Conservation (phyloP, 1,140 invertebrate genomes). For the Neelides sp. region DNA sequence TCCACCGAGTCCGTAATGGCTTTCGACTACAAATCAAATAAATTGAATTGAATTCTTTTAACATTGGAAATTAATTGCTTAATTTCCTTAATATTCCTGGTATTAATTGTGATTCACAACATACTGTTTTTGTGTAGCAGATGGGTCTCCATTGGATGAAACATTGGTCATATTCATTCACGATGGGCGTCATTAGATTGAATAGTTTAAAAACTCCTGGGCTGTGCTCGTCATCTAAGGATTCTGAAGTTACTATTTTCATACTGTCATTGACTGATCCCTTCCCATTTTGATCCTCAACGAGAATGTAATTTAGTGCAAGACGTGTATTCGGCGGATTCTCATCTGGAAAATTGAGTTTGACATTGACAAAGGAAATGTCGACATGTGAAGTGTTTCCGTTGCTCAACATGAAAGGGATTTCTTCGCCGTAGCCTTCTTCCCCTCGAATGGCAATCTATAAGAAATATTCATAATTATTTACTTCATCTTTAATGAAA, state of each 20-base stretch:
- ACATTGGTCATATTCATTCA: constrained; percentile 14
- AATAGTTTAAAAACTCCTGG: constrained; percentile 27
- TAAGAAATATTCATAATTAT: background rate
- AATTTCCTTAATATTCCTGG: too few species aligned
- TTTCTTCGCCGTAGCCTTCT: constrained; percentile 23
- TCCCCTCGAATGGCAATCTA: constrained; percentile 17
- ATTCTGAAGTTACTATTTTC: background rate
- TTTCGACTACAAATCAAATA: too few species aligned
- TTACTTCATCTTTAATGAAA: background rate
- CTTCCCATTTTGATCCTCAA: constrained; percentile 14
- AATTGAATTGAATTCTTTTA: too few species aligned
- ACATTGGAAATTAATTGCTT: too few species aligned
- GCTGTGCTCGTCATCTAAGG: constrained; percentile 27
- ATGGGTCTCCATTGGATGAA: constrained; percentile 29
- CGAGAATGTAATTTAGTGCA: constrained; percentile 20
- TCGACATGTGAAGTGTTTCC: constrained; percentile 27
- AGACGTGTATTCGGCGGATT: constrained; percentile 14
- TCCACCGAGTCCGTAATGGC: constrained; percentile 26
- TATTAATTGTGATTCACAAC: too few species aligned
- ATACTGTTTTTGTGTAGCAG: constrained; percentile 15
- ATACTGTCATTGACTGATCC: background rate
- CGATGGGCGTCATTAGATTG: constrained; percentile 16
- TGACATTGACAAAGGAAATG: constrained; percentile 22
- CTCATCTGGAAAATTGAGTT: constrained; percentile 18
- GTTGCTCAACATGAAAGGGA: constrained; percentile 27